A percentile compares a stretch with the other conserved stretches of the same genome.
These are phyloP conservation scores for Ormyrus thymus DNA, from an alignment of 2,888 invertebrate genomes.

Conservation along the genomic window DNA sequence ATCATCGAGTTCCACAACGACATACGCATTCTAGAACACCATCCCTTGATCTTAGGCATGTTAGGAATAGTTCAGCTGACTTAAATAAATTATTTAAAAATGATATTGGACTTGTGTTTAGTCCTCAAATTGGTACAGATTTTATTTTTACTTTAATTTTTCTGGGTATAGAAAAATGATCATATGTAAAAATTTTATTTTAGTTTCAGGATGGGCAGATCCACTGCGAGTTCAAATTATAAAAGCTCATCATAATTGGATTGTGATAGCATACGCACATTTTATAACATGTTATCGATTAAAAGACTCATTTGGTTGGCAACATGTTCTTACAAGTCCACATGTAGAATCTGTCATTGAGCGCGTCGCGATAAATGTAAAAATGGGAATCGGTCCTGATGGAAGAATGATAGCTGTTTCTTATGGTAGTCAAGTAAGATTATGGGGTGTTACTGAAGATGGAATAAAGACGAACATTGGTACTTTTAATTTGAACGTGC, in stretches of 20 bases:
- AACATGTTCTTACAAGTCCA: conserved; percentile 94
- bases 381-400: conserved; percentile 77
- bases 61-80: conserved; percentile 85
- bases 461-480: conserved; percentile 85
- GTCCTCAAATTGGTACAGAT: conserved; percentile 76
- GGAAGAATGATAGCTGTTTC: conserved; percentile 90
- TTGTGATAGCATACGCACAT: conserved; percentile 96
- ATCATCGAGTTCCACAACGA: conserved; percentile 79
- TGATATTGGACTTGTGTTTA: conserved; percentile 84
- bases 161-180: background rate
- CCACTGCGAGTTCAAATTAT: conserved; percentile 93
- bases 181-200: conserved; percentile 20
- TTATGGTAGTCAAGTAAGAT: conserved; percentile 84
- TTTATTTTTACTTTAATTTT: conserved; percentile 21
- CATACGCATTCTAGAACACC: conserved; percentile 87
- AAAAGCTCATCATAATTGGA: conserved; percentile 98
- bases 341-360: conserved; percentile 93
- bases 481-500: conserved; percentile 92
- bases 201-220: conserved; percentile 86
- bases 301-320: conserved; percentile 98
- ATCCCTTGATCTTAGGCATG: conserved; percentile 86
- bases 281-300: conserved; percentile 95
- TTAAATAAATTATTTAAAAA: conserved; percentile 83
- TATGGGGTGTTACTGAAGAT: conserved; percentile 89
- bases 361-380: conserved; percentile 91